Conservation (phyloP, 2,888 invertebrate genomes). For the Rhodophaea formosa region DNA sequence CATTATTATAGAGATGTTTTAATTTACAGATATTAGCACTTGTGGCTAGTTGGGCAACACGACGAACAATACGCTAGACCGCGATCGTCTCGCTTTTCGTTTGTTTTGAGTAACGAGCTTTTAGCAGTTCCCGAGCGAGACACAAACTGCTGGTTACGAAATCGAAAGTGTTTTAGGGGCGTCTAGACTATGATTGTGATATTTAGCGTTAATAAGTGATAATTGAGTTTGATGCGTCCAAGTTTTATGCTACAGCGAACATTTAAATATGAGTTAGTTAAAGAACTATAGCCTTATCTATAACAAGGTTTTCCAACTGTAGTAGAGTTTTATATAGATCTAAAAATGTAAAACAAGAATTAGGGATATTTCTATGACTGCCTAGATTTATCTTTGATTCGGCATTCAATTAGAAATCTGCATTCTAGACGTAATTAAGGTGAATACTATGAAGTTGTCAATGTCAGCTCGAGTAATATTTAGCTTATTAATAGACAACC, state of each 20-base stretch:
- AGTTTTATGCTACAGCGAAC: no score
- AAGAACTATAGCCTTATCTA: no score
- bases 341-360: no score
- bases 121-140: slow-evolving; percentile 42
- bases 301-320: no score
- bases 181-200: slow-evolving; percentile 13
- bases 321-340: no score
- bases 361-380: no score
- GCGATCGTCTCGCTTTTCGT: slow-evolving; percentile 52
- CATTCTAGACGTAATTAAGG: background rate
- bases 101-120: slow-evolving; percentile 55
- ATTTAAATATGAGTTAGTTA: no score
- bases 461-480: background rate
- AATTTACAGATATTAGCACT: slow-evolving; percentile 69
- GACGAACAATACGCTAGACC: slow-evolving; percentile 40
- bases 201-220: background rate
- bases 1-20: slow-evolving; percentile 67
- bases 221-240: no score
- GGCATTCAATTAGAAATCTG: background rate
- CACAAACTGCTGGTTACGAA: slow-evolving; percentile 45
- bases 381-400: background rate
- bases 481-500: slow-evolving; percentile 3
- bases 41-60: slow-evolving; percentile 52
- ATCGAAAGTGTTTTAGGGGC: slow-evolving; percentile 26
- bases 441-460: background rate